A percentile compares a stretch with the other conserved stretches of the same genome.
Conservation (phyloP, 2,888 invertebrate genomes). For the Anorthoa munda region DNA sequence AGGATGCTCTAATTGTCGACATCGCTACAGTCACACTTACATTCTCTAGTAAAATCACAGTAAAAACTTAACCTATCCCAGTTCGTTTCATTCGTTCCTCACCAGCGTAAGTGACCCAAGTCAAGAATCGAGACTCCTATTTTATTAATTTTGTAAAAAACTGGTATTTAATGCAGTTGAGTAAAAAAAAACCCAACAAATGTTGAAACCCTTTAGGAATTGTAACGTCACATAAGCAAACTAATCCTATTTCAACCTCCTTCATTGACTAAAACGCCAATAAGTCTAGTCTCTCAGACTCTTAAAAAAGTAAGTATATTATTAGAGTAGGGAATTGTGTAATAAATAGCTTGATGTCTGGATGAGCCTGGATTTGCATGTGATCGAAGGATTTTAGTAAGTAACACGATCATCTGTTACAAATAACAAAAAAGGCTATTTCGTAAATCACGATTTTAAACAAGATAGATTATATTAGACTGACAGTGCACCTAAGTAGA, state of each 20-base stretch:
- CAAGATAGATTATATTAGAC: not conserved
- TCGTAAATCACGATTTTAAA: not conserved
- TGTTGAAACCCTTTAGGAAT: too few species aligned
- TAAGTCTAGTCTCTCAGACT: constrained; percentile 23
- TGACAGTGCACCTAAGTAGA: not conserved
- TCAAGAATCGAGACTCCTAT: too few species aligned
- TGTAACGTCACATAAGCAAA: not conserved
- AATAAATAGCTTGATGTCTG: constrained; percentile 6
- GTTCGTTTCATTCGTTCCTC: too few species aligned
- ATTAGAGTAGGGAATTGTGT: constrained; percentile 1
- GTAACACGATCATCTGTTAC: not conserved
- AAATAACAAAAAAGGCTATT: not conserved
- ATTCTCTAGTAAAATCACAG: too few species aligned
- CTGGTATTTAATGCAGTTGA: too few species aligned
- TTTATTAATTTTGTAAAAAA: too few species aligned
- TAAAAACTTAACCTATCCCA: too few species aligned
- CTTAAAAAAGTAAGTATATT: constrained; percentile 9
- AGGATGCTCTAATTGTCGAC: too few species aligned
- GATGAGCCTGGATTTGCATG: not conserved
- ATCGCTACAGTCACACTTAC: too few species aligned
- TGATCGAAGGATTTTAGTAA: not conserved
- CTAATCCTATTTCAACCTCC: not conserved
- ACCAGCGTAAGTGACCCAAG: too few species aligned
- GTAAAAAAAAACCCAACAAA: too few species aligned
- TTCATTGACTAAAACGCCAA: not conserved